Conservation (phyloP, 2,113 vertebrate species). For the Reinhardtius hippoglossoides region DNA sequence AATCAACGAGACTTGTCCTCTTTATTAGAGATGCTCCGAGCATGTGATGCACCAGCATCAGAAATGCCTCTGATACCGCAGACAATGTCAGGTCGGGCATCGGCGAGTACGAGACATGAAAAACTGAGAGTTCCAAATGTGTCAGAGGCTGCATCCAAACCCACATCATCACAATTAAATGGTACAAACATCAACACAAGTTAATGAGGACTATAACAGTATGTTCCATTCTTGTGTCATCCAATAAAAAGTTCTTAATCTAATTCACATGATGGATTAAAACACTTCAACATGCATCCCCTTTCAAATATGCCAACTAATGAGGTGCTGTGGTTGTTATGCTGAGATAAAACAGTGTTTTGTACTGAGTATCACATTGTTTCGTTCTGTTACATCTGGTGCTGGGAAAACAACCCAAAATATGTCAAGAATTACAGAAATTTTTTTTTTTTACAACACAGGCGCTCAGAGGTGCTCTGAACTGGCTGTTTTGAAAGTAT, state of each 20-base stretch:
- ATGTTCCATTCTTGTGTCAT: neutral
- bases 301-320: conserved; percentile 4
- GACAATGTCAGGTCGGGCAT: no score
- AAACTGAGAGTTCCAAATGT: neutral
- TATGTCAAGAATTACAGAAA: neutral
- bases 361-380: neutral
- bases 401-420: neutral
- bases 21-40: neutral
- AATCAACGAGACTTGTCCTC: no score
- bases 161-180: conserved; percentile 1
- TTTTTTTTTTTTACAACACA: no score
- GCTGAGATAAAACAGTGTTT: neutral
- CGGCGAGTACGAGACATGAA: neutral
- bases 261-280: conserved; percentile 1
- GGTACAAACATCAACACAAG: neutral
- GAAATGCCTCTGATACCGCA: no score
- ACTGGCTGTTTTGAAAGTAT: no score
- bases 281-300: conserved; percentile 10
- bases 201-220: conserved; percentile 6
- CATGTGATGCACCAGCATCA: no score
- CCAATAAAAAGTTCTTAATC: conserved; percentile 8
- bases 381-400: conserved; percentile 14
- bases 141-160: neutral
- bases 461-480: no score
- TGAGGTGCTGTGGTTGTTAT: neutral